Conservation (phyloP, 1,140 invertebrate genomes). For the Xylocopa sonorina region DNA sequence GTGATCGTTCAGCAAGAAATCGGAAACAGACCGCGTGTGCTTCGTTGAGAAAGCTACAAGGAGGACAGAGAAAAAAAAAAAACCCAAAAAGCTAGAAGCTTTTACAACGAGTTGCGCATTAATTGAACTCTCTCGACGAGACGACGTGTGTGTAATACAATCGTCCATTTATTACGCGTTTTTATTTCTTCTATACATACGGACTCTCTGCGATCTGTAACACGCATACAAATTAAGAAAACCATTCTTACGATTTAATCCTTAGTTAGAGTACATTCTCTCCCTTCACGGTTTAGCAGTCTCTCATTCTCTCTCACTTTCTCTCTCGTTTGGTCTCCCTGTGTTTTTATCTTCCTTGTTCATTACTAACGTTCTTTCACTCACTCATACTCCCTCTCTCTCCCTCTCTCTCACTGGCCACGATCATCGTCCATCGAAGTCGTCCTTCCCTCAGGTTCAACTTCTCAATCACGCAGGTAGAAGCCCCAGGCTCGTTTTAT, state of each 20-base stretch:
- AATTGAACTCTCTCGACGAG: constrained; percentile 18
- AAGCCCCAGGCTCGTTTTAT: constrained; percentile 60
- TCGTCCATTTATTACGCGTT: constrained; percentile 31
- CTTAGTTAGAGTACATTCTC: constrained; percentile 25
- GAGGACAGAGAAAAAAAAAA: too few species aligned
- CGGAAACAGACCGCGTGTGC: constrained; percentile 32
- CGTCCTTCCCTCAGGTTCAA: constrained; percentile 54
- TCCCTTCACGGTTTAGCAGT: constrained; percentile 41
- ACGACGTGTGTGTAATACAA: constrained; percentile 9
- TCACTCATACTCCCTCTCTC: constrained; percentile 47
- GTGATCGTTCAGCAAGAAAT: constrained; percentile 41
- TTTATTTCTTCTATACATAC: constrained; percentile 47
- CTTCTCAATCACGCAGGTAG: constrained; percentile 64
- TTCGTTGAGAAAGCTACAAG: constrained; percentile 54
- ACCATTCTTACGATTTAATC: constrained; percentile 39
- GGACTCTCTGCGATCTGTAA: constrained; percentile 50
- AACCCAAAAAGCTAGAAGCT: constrained; percentile 41
- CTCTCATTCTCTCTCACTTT: constrained; percentile 49
- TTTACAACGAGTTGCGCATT: constrained; percentile 50
- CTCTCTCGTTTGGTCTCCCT: constrained; percentile 51
- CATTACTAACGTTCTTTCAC: constrained; percentile 40
- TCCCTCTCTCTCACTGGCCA: constrained; percentile 50
- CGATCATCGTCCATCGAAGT: constrained; percentile 59
- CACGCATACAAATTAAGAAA: constrained; percentile 37
- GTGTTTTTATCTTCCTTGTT: constrained; percentile 40